Base-by-base conservation (phyloP, 2,888 invertebrate genomes). In the Troides helena region DNA sequence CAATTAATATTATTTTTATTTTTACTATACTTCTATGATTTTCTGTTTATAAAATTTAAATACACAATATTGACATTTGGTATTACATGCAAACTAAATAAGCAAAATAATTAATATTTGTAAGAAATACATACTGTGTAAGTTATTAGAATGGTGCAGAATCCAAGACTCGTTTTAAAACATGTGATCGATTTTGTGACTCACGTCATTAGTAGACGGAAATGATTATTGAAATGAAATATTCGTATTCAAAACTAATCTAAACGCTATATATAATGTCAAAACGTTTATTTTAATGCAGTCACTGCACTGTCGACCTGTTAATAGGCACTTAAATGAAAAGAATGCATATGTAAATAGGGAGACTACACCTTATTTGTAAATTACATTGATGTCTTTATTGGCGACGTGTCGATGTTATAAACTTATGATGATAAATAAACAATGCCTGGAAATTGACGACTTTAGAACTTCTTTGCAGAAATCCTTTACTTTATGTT, bases 321-420 rank as follows among this genome's bases (percentile, higher is more conserved):
- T 18, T 53, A 69, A 25, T 71, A 65, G 73, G 72, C 79, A 79
- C 74, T 80, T 81, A 77, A 76, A 78, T 77, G 79, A 81, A 84
- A 82, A 79, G 78, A 80, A 81, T 80, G 78, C 78, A 82, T 88
- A 83, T 92, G 91, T 92, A 92, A 88, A 91, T 91, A 87, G 46
- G 80, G 72, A 73, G 74, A 85, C 77, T 79, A 83, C 81, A 81
- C 86, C 85, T 88, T 89, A 90, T 91, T 90, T 90, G 89, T 90
- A 90, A 89, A 87, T 85, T 81, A 78, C 75, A 76, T 74, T 78
- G 80, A 82, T 88, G 86, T 86, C 85, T 88, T 86, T 86, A 88
- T 86, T 88, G 90, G 87, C 89, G 86, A 89, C 84, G 90, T 89
- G 89, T 91, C 87, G 90, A 89, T 92, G 92, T 91, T 90, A 91